Evolutionary conservation across 2,113 vertebrate genomes (phyloP).

Genomic region (Odontesthes bonariensis): DNA sequence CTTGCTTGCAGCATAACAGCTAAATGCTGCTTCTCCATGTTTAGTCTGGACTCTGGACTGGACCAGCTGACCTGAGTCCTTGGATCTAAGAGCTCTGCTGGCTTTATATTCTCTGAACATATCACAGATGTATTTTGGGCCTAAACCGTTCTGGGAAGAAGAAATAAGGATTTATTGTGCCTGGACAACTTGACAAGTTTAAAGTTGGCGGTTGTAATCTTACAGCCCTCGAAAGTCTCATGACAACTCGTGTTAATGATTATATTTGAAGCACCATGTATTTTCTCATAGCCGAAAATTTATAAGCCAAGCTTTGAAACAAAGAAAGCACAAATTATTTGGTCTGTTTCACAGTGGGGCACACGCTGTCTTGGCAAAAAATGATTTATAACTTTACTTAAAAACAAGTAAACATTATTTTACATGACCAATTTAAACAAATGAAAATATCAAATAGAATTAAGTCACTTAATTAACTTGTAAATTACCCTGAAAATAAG

Average conservation of each 20-base stretch:
- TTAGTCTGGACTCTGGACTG: too few relatives aligned
- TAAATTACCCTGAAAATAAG: background rate
- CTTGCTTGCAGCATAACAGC: too few relatives aligned
- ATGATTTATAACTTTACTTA: background rate
- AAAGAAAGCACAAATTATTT: background rate
- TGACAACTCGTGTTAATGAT: background rate
- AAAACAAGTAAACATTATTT: too few relatives aligned
- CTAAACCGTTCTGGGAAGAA: too few relatives aligned
- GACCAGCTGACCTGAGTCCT: too few relatives aligned
- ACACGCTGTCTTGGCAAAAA: background rate
- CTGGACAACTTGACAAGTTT: slow-evolving; percentile 27
- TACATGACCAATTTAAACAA: too few relatives aligned
- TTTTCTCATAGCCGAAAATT: background rate
- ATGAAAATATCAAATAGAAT: too few relatives aligned
- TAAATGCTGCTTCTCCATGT: too few relatives aligned
- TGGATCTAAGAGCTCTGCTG: too few relatives aligned
- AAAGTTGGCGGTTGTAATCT: slow-evolving; percentile 14
- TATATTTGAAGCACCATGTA: background rate
- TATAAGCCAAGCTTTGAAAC: background rate
- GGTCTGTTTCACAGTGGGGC: background rate
- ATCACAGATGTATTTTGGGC: too few relatives aligned
- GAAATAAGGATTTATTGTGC: slow-evolving; percentile 10
- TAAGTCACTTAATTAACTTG: too few relatives aligned
- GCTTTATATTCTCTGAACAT: too few relatives aligned
- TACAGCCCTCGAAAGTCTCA: background rate